phyloP scores from a whole-genome alignment of 1,140 invertebrate genomes.

The Lucilia sericata region DNA sequence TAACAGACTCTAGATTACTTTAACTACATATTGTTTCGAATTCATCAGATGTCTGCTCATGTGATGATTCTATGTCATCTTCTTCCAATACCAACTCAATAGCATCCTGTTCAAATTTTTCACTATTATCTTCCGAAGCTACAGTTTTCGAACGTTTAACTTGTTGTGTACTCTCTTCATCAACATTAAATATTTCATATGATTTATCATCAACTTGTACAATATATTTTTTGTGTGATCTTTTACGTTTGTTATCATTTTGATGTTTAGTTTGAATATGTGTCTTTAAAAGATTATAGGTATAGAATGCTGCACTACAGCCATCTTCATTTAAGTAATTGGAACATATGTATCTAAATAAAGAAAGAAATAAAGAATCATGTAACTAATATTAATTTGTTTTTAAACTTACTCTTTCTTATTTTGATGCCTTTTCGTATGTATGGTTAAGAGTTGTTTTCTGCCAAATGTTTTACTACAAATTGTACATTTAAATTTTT shows the following conservation, averaged over 20 bases:
- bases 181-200: background rate
- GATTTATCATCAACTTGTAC: background rate
- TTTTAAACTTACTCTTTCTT: constrained; percentile 35
- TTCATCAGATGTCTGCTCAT: background rate
- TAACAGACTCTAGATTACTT: no score
- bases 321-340: constrained; percentile 25
- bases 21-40: background rate
- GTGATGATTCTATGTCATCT: background rate
- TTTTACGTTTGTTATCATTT: constrained; percentile 2
- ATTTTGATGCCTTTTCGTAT: constrained; percentile 54
- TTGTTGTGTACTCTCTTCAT: background rate
- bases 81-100: background rate
- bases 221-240: background rate
- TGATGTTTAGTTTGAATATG: constrained; percentile 36
- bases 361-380: background rate
- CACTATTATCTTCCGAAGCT: background rate
- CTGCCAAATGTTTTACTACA: constrained; percentile 59
- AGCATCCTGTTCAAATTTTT: background rate
- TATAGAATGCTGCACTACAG: constrained; percentile 43
- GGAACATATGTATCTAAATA: constrained; percentile 35
- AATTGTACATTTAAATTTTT: constrained; percentile 54
- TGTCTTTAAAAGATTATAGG: constrained; percentile 28
- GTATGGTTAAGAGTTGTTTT: constrained; percentile 54
- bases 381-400: background rate
- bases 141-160: background rate